Percentiles rank a stretch among this genome's conserved stretches.
Conservation (phyloP, 2,113 vertebrate genomes). For the Phoenicopterus ruber region DNA sequence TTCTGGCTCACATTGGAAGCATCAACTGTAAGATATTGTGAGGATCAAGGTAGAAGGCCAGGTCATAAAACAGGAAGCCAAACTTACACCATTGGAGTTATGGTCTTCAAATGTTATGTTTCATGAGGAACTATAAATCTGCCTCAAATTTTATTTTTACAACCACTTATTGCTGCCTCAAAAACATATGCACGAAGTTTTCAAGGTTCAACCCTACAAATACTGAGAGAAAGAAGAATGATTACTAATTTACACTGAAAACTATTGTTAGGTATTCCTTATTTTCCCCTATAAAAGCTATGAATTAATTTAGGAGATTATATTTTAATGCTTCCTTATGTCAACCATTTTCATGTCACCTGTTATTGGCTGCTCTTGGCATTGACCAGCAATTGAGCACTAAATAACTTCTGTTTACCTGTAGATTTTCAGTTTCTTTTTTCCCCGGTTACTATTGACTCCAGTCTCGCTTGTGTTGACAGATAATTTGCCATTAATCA, state of each 20-base stretch:
- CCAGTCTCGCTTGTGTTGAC: neutral
- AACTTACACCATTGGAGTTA: neutral
- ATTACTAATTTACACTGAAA: neutral
- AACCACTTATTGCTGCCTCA: neutral
- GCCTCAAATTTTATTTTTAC: neutral
- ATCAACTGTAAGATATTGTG: neutral
- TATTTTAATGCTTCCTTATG: neutral
- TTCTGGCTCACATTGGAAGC: neutral
- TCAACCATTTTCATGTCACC: neutral
- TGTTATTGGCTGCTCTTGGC: neutral
- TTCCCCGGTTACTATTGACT: neutral
- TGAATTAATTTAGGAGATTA: neutral
- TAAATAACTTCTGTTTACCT: neutral
- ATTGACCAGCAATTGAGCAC: neutral
- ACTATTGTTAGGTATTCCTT: neutral
- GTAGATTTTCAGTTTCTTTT: neutral
- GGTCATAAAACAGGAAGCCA: neutral
- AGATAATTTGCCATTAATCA: neutral
- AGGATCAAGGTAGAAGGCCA: neutral
- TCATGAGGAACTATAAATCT: neutral
- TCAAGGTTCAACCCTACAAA: neutral
- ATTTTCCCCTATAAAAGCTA: neutral
- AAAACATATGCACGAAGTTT: neutral
- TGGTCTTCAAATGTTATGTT: neutral
- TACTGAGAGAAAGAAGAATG: neutral